These are phyloP conservation scores for Luperina nickerlii DNA, from an alignment of 2,888 invertebrate genomes.

Conservation along the genomic window DNA sequence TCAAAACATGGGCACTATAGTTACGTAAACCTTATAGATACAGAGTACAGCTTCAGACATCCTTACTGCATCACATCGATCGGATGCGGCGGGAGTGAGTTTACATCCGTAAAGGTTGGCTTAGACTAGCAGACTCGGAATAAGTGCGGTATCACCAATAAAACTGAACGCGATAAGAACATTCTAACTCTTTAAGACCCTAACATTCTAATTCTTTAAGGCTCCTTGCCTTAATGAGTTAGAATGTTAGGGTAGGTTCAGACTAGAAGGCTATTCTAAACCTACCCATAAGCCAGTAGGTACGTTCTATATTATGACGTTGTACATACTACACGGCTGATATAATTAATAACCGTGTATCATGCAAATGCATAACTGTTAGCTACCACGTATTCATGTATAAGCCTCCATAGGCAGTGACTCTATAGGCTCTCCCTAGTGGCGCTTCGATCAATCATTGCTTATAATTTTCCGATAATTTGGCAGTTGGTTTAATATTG, in stretches of 20 bases:
- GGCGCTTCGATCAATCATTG: constrained; percentile 37
- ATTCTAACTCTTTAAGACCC: no score
- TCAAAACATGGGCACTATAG: constrained; percentile 22
- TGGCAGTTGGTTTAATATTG: constrained; percentile 9
- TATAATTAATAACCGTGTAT: constrained; percentile 64
- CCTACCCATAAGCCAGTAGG: neutral
- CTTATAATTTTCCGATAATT: constrained; percentile 19
- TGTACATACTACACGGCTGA: constrained; percentile 30
- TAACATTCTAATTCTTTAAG: no score
- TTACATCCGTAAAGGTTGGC: constrained; percentile 25
- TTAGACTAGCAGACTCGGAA: neutral
- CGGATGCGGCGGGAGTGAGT: constrained; percentile 21
- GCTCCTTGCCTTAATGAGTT: neutral
- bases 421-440: constrained; percentile 15
- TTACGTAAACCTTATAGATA: neutral
- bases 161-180: no score
- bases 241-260: no score
- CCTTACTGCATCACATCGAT: constrained; percentile 45
- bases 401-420: constrained; percentile 1
- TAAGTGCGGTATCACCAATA: no score
- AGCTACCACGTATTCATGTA: constrained; percentile 23
- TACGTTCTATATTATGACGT: constrained; percentile 7
- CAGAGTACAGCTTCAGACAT: constrained; percentile 13
- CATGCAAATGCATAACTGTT: constrained; percentile 61
- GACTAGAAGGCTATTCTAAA: neutral